These are phyloP conservation scores for Zosterops borbonicus DNA, from an alignment of 2,113 vertebrate genomes.

Conservation along the genomic window DNA sequence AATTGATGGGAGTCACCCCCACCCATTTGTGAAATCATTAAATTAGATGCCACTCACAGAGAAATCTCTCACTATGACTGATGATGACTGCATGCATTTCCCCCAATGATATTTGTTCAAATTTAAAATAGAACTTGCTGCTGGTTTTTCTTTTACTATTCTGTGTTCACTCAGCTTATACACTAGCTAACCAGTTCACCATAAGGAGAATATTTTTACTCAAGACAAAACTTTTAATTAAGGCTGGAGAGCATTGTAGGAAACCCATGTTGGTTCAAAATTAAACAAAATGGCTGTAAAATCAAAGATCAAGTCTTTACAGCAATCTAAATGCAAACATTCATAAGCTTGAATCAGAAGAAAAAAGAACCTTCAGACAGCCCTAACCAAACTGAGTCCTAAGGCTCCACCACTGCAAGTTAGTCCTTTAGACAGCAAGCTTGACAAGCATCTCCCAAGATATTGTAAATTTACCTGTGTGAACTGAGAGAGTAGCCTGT, in stretches of 20 bases:
- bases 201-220: background rate
- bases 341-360: background rate
- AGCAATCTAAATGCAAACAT: background rate
- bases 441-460: background rate
- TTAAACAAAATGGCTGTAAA: background rate
- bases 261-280: background rate
- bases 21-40: background rate
- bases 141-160: background rate
- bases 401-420: background rate
- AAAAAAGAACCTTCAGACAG: background rate
- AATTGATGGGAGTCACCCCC: background rate
- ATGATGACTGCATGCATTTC: background rate
- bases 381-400: background rate
- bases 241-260: background rate
- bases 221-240: background rate
- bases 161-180: background rate
- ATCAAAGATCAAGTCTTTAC: background rate
- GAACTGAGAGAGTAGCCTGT: background rate
- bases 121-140: background rate
- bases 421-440: background rate
- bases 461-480: fast-evolving
- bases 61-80: background rate
- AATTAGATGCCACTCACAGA: background rate
- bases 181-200: background rate
- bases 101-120: background rate